A percentile compares a stretch with the other conserved stretches of the same genome.
Evolutionary conservation across 2,113 vertebrate genomes (phyloP).

Genomic region (Cyanoderma ruficeps): DNA sequence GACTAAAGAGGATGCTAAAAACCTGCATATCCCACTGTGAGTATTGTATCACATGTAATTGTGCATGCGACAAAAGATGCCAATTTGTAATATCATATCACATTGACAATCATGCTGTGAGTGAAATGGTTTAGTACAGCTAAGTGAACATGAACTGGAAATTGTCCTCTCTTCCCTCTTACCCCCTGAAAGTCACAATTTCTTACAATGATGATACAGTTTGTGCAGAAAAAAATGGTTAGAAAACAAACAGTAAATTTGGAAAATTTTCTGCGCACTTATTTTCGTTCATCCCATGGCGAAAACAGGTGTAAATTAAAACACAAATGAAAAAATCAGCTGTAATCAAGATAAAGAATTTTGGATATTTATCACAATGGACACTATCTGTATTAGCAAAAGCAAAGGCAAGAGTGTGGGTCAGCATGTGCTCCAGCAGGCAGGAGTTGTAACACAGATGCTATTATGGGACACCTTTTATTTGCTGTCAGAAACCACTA

Average conservation of each 20-base stretch:
- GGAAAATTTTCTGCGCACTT: neutral
- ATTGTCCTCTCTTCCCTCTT: neutral
- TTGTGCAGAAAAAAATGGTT: neutral
- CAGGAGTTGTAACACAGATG: neutral
- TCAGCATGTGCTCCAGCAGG: neutral
- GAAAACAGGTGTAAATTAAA: neutral
- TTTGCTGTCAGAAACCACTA: neutral
- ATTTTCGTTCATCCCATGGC: neutral
- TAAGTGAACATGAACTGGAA: neutral
- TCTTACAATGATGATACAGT: neutral
- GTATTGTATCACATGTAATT: conserved; percentile 19
- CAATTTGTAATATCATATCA: neutral
- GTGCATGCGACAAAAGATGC: neutral
- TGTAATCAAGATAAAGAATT: neutral
- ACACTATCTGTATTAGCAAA: neutral
- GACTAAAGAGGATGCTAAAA: conserved; percentile 81
- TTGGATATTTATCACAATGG: neutral
- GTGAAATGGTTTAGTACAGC: neutral
- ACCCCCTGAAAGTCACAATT: neutral
- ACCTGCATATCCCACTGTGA: conserved; percentile 83
- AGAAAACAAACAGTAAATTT: neutral
- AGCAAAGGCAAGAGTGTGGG: neutral
- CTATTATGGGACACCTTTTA: neutral
- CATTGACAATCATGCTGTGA: neutral
- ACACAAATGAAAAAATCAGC: neutral